Evolutionary conservation across 2,888 invertebrate species (phyloP), one percentile per base, ranked within the genome.

Genomic region (Petrolisthes cinctipes): DNA sequence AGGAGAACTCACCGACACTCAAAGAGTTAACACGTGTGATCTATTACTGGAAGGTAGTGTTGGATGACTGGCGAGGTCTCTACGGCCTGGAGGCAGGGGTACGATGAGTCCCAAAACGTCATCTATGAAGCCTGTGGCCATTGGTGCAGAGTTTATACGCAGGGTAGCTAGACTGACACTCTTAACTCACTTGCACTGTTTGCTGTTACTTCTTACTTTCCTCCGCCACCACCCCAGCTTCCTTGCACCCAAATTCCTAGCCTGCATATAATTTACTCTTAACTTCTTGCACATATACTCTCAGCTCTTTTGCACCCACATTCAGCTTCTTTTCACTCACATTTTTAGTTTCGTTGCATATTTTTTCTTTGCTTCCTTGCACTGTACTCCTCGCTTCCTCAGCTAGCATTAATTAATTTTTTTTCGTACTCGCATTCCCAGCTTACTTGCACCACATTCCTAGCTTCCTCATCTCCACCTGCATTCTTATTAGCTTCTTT

Each of bases 121-220:
- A 9, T 84, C 87, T 75, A 88, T 88, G 87, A 88, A 88, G 81
- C 83, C 83, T 4, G 84, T 88, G 17, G 87, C 87, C 51, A 88
- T 88, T 73, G 84, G 87, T 37, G 87, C 87, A 20, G 87, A 88
- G 81, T 88, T 88, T 79, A 88, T 88, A 4, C 81, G 83, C n/a
- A 88, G 87, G 87, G 87, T 88, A 88, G 87, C 84, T 88, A 88
- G 5, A 5, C 66, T 66, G 4, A 7, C 20, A 17, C 7, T 20
- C 57, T 80, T 80, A 5, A 11, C 57, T 14, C 56, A 4, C 7
- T 37, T 14, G 51, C 7, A 82, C 37, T 51, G 51, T 37, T 56
- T 83, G 23, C 73, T 56, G 56, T 56, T 20, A 14, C 11, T 51
- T 57, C 81, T n/a, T n/a, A 5, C 4, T 23, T n/a, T 23, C 56